Conservation (phyloP, 2,113 vertebrate species). For the Coptodon bakossiorum region DNA sequence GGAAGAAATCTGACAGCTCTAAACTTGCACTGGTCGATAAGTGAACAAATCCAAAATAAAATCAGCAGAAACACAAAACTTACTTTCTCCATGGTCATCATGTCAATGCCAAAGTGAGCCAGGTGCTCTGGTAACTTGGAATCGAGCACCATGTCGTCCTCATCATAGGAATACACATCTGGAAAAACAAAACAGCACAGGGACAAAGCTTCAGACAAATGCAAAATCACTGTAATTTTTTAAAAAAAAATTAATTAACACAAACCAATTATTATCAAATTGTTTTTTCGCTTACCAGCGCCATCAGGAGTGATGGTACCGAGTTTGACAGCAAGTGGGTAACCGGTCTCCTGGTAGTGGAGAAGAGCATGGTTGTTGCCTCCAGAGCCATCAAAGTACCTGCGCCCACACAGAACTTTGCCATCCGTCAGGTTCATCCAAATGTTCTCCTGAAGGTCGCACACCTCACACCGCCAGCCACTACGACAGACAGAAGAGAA, state of each 20-base stretch:
- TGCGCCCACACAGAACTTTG: conserved; percentile 89
- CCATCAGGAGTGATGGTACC: conserved; percentile 97
- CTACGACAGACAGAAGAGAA: conserved; percentile 51
- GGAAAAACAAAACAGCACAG: not conserved
- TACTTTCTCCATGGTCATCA: conserved; percentile 99
- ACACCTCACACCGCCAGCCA: conserved; percentile 94
- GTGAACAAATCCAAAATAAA: not conserved
- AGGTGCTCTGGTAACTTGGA: conserved; percentile 91
- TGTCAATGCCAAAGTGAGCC: conserved; percentile 94
- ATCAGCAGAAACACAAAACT: not conserved
- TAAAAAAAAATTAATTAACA: not conserved
- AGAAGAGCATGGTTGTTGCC: conserved; percentile 95
- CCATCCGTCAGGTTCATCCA: conserved; percentile 98
- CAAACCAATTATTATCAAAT: not conserved
- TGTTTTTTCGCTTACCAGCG: conserved; percentile 72
- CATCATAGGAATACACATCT: conserved; percentile 97
- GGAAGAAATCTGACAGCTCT: not conserved
- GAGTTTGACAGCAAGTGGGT: conserved; percentile 92
- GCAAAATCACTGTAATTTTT: not conserved
- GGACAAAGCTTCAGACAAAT: not conserved
- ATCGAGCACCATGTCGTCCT: conserved; percentile 98
- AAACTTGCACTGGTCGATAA: not conserved
- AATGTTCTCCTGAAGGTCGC: conserved; percentile 93
- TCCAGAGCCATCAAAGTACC: conserved; percentile 94
- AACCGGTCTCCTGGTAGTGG: conserved; percentile 86